Evolutionary conservation across 1,140 invertebrate species (phyloP).

Genomic region (Drosophila setifemur): DNA sequence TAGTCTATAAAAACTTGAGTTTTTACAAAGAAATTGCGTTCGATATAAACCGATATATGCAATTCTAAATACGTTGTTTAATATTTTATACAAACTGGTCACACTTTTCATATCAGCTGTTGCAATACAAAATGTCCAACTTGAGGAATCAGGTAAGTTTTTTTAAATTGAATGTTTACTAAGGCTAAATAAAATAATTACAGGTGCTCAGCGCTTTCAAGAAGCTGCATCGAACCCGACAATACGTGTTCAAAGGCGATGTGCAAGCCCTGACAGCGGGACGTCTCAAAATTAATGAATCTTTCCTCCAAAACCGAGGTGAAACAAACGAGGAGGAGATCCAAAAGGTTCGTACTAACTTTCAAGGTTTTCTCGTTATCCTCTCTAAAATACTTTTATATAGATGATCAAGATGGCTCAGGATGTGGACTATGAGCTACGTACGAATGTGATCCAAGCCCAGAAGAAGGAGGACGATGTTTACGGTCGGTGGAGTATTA

Average conservation of each 20-base stretch:
- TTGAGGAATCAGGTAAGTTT: conserved; percentile 55
- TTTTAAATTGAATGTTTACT: background rate
- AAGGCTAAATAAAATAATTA: background rate
- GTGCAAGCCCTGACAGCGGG: conserved; percentile 47
- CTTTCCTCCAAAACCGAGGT: conserved; percentile 61
- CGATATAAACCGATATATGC: no score
- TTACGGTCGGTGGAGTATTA: conserved; percentile 57
- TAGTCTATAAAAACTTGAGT: no score
- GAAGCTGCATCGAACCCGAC: conserved; percentile 70
- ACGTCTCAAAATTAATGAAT: conserved; percentile 67
- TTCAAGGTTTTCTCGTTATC: background rate
- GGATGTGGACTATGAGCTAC: conserved; percentile 71
- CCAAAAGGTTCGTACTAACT: conserved; percentile 50
- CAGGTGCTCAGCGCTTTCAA: conserved; percentile 74
- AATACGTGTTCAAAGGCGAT: conserved; percentile 71
- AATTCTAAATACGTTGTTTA: no score
- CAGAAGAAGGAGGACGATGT: conserved; percentile 55
- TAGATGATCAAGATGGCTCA: conserved; percentile 72
- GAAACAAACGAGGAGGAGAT: conserved; percentile 63
- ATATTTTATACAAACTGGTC: no score
- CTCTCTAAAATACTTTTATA: background rate
- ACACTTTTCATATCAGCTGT: background rate
- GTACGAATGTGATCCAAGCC: conserved; percentile 79
- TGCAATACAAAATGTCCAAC: conserved; percentile 57
- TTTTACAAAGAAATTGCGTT: no score